Evolutionary conservation across 1,140 invertebrate species (phyloP).

Genomic region (Psix sp.): DNA sequence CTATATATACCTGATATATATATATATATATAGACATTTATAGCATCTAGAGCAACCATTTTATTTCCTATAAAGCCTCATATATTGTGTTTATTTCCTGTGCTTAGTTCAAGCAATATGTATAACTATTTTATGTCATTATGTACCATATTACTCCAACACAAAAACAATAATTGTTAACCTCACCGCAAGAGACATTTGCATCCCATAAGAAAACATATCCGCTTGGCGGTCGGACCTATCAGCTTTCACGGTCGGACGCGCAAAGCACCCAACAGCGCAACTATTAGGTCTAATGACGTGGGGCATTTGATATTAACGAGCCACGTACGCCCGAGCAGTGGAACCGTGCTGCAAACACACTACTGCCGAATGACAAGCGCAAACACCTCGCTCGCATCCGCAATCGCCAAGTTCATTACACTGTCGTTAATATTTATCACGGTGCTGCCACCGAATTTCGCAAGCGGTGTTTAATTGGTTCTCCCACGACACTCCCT

Average conservation of each 20-base stretch:
- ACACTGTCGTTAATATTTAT: conserved; percentile 19
- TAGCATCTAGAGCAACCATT: too few relatives aligned
- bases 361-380: conserved; percentile 18
- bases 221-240: conserved; percentile 19
- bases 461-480: not conserved
- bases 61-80: too few relatives aligned
- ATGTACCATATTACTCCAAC: too few relatives aligned
- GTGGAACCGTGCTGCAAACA: conserved; percentile 14
- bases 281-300: conserved; percentile 47
- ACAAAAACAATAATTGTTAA: too few relatives aligned
- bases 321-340: conserved; percentile 9
- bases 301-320: conserved; percentile 52
- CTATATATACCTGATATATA: too few relatives aligned
- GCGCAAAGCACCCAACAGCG: conserved; percentile 37
- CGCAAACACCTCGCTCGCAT: conserved; percentile 26
- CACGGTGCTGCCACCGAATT: conserved; percentile 10
- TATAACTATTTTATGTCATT: too few relatives aligned
- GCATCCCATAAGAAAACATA: conserved; percentile 23
- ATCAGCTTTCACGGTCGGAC: conserved; percentile 39
- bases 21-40: too few relatives aligned
- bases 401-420: conserved; percentile 22
- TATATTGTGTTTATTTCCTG: too few relatives aligned
- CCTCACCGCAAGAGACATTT: too few relatives aligned
- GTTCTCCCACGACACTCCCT: too few relatives aligned
- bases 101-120: too few relatives aligned